A percentile compares a stretch with the other conserved stretches of the same genome.
phyloP scores from a whole-genome alignment of 2,797 vertebrate genomes.

The Crocodylus rhombifer region DNA sequence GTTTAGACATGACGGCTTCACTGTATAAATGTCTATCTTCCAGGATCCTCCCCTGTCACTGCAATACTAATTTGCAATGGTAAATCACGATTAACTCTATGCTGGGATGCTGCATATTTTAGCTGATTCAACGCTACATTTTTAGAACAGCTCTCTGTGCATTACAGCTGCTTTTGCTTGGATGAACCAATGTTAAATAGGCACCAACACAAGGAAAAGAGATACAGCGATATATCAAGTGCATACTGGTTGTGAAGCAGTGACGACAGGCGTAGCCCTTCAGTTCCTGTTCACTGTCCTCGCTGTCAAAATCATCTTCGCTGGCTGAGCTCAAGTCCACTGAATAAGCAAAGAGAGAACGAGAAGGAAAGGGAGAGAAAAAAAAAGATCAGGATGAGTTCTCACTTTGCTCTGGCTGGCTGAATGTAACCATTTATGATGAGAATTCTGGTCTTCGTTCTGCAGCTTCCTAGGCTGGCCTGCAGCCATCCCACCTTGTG shows the following conservation, averaged over 20 bases:
- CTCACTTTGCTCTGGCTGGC: neutral
- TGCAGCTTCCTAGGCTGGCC: neutral
- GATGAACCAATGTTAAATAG: neutral
- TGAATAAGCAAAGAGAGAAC: slow-evolving; percentile 67
- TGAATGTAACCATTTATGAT: neutral
- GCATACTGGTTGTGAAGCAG: slow-evolving; percentile 97
- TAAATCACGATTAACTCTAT: neutral
- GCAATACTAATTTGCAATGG: neutral
- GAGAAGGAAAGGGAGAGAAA: neutral
- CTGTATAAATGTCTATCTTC: neutral
- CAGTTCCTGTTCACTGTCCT: slow-evolving; percentile 99
- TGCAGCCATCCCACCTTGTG: neutral
- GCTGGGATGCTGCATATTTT: fast-evolving
- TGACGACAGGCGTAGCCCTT: slow-evolving; percentile 99
- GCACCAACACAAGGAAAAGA: neutral
- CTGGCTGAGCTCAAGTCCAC: slow-evolving; percentile 99
- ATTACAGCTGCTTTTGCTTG: neutral
- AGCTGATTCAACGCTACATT: neutral
- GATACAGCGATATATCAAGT: neutral
- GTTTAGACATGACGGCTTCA: neutral
- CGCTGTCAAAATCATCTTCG: slow-evolving; percentile 99
- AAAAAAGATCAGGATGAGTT: slow-evolving; percentile 1
- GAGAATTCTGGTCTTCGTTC: fast-evolving
- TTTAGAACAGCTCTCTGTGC: neutral
- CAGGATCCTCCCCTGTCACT: neutral